Percentiles rank a stretch among this genome's conserved stretches.
phyloP scores from a whole-genome alignment of 2,888 invertebrate species.

The Bellardia bayeri region DNA sequence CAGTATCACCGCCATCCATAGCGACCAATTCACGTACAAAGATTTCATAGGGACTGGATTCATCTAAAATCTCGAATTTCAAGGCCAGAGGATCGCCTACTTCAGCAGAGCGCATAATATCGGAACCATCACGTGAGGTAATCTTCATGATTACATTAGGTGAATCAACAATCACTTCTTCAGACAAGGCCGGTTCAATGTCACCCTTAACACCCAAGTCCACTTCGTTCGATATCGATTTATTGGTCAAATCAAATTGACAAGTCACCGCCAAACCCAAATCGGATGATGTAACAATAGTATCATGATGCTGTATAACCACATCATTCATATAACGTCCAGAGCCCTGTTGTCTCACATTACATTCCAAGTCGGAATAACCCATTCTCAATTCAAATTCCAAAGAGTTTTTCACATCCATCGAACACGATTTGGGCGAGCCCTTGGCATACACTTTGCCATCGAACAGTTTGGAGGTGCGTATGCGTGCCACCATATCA shows the following conservation, averaged over 20 bases:
- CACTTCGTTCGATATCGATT: conserved; percentile 96
- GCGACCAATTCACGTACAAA: conserved; percentile 97
- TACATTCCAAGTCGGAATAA: conserved; percentile 95
- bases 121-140: conserved; percentile 92
- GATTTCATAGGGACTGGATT: conserved; percentile 97
- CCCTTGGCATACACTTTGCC: conserved; percentile 97
- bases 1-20: conserved; percentile 96
- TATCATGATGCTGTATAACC: conserved; percentile 97
- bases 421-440: conserved; percentile 95
- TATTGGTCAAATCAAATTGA: conserved; percentile 96
- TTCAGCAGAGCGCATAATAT: conserved; percentile 94
- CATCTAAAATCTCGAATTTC: conserved; percentile 96
- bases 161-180: conserved; percentile 96
- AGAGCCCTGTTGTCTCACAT: conserved; percentile 93
- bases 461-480: conserved; percentile 95
- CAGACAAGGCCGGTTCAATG: conserved; percentile 92
- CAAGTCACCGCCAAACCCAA: conserved; percentile 95
- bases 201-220: conserved; percentile 95
- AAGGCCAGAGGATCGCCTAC: conserved; percentile 96
- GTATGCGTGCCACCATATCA: conserved; percentile 96
- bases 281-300: conserved; percentile 96
- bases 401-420: conserved; percentile 93
- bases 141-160: conserved; percentile 98
- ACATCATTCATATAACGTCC: conserved; percentile 95
- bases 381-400: conserved; percentile 96